Base-by-base conservation (phyloP, 2,888 invertebrate genomes). In the Strigamia crassipes region DNA sequence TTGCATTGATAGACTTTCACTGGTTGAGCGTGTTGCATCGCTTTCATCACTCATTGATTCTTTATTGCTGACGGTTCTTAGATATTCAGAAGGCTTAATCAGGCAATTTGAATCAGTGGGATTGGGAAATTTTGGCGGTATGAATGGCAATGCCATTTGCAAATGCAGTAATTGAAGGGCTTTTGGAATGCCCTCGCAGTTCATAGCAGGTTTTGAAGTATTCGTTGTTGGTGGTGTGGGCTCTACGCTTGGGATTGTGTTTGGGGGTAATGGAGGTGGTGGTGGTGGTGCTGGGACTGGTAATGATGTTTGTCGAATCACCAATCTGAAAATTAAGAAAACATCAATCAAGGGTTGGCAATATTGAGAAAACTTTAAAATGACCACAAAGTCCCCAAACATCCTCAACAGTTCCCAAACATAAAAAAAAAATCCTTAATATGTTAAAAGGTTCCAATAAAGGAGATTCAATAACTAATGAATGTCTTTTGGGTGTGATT, bases 1-100 rank as follows among this genome's bases (percentile, higher is more conserved):
- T 66, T 23, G 81, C 73, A 18, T 81, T 81, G 34, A 83, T 81
- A 80, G 81, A 82, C 41, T 82, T 79, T 46, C 83, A 78, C 66
- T 83, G 46, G 79, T 80, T 38, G 56, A 66, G 42, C 31, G 34
- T 12, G 78, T 15, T 31, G 78, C n/a, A 3, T 78, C 73, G 79
- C 56, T 31, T 79, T 84, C 78, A 83, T 66, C 83, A 46, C 10
- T 31, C 27, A 27, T 18, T 12, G 46, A 27, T 12, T n/a, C 79
- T 34, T 56, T 80, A 18, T 46, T 34, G 31, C 34, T 41, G 21
- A 96, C 94, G 87, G 95, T 95, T 87, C 92, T 92, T 85, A 96
- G 89, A 88, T 96, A 96, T 89, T 96, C 96, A 84, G 95, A 96
- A 82, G 96, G 96, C 87, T 96, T 96, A 87, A 96, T 95, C 85